phyloP scores from a whole-genome alignment of 2,113 vertebrate genomes.

The Zeus faber region DNA sequence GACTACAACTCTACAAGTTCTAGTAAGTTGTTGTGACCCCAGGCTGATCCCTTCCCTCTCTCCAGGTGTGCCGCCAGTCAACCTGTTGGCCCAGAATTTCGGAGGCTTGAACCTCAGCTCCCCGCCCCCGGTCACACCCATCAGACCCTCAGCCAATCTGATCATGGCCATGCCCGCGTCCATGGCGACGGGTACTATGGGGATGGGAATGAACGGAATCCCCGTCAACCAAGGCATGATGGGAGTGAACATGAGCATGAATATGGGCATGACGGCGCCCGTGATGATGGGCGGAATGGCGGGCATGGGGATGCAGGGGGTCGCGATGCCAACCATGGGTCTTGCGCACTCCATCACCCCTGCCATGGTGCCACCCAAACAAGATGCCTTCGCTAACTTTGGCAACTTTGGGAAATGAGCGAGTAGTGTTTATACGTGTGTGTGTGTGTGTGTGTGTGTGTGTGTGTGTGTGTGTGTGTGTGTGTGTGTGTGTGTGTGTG shows the following conservation, averaged over 20 bases:
- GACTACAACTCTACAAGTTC: too few relatives aligned
- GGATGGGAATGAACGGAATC: slow-evolving; percentile 73
- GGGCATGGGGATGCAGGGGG: slow-evolving; percentile 71
- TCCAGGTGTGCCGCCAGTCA: slow-evolving; percentile 86
- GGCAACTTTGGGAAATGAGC: slow-evolving; percentile 96
- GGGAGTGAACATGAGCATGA: slow-evolving; percentile 83
- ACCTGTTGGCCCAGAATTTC: slow-evolving; percentile 87
- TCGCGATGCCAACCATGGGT: slow-evolving; percentile 78
- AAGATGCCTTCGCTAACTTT: slow-evolving; percentile 98
- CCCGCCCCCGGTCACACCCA: slow-evolving; percentile 74
- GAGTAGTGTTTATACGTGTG: slow-evolving; percentile 2
- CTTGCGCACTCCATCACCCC: slow-evolving; percentile 71
- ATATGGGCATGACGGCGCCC: slow-evolving; percentile 78
- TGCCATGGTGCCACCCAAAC: slow-evolving; percentile 86
- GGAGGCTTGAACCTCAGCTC: slow-evolving; percentile 85
- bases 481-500: slow-evolving; percentile 11
- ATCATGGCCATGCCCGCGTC: slow-evolving; percentile 79
- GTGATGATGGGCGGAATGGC: slow-evolving; percentile 59
- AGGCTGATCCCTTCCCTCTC: too few relatives aligned
- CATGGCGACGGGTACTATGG: slow-evolving; percentile 82
- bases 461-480: slow-evolving; percentile 21
- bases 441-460: slow-evolving; percentile 17
- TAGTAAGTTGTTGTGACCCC: too few relatives aligned
- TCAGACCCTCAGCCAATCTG: slow-evolving; percentile 75
- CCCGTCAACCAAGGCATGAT: slow-evolving; percentile 84